Percentiles rank a stretch among this genome's conserved stretches.
phyloP scores from a whole-genome alignment of 1,140 invertebrate genomes.

The Pseudoatta argentina region DNA sequence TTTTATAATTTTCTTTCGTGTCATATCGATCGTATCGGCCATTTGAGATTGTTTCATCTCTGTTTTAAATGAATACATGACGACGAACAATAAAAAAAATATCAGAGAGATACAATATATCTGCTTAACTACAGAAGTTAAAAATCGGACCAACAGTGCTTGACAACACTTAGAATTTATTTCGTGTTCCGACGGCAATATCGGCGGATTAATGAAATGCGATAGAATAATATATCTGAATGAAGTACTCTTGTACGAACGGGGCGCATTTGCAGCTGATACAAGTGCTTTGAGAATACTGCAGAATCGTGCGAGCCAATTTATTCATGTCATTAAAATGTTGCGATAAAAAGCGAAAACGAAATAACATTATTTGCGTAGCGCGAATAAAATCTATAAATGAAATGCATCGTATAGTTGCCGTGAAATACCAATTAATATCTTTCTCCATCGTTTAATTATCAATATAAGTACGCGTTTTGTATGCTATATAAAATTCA shows the following conservation, averaged over 20 bases:
- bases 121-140: slow-evolving; percentile 62
- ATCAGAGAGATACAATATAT: slow-evolving; percentile 40
- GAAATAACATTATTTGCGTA: slow-evolving; percentile 33
- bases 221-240: slow-evolving; percentile 46
- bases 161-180: slow-evolving; percentile 25
- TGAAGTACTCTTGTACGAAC: slow-evolving; percentile 51
- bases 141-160: slow-evolving; percentile 49
- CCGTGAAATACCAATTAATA: slow-evolving; percentile 34
- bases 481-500: background rate
- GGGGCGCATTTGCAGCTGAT: slow-evolving; percentile 48
- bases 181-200: slow-evolving; percentile 39
- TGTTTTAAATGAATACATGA: background rate
- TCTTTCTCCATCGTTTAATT: slow-evolving; percentile 14
- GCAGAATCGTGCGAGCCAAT: slow-evolving; percentile 36
- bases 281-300: slow-evolving; percentile 56
- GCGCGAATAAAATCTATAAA: slow-evolving; percentile 15
- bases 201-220: slow-evolving; percentile 68
- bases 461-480: background rate
- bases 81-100: slow-evolving; percentile 1
- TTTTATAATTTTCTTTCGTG: slow-evolving; percentile 56
- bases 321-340: slow-evolving; percentile 41
- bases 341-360: slow-evolving; percentile 19
- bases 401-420: background rate
- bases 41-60: slow-evolving; percentile 36
- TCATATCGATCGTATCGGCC: slow-evolving; percentile 4